Conservation (phyloP, 2,888 invertebrate genomes). For the Sarcophaga subvicina region DNA sequence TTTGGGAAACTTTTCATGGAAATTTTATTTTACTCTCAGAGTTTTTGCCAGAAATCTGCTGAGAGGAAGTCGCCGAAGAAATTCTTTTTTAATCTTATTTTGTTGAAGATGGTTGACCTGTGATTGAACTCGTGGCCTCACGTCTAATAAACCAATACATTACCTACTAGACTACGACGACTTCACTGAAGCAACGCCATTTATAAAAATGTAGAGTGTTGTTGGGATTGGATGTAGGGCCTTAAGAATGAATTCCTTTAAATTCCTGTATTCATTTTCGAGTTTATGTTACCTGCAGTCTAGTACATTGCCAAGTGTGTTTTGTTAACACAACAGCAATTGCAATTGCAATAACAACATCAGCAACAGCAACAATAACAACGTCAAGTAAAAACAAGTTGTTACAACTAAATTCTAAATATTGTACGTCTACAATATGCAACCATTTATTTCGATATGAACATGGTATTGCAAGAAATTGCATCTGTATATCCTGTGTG, state of each 20-base stretch:
- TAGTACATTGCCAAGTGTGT: constrained; percentile 55
- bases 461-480: background rate
- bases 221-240: no score
- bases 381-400: background rate
- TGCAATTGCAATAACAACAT: constrained; percentile 14
- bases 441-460: background rate
- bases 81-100: no score
- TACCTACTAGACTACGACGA: no score
- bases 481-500: background rate
- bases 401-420: constrained; percentile 45
- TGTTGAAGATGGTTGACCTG: no score
- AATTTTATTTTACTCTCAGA: no score
- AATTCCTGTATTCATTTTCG: background rate
- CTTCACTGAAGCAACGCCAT: no score
- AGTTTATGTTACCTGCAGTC: constrained; percentile 56
- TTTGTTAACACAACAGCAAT: constrained; percentile 54
- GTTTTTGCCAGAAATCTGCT: no score
- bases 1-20: no score
- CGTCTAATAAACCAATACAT: no score
- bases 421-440: constrained; percentile 21
- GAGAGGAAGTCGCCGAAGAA: no score
- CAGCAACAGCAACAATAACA: background rate
- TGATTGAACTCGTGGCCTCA: no score
- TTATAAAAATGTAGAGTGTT: no score
- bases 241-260: constrained; percentile 15